Conservation (phyloP, 92 coral and sea anemone species). For the Epizoanthus ramosus region DNA sequence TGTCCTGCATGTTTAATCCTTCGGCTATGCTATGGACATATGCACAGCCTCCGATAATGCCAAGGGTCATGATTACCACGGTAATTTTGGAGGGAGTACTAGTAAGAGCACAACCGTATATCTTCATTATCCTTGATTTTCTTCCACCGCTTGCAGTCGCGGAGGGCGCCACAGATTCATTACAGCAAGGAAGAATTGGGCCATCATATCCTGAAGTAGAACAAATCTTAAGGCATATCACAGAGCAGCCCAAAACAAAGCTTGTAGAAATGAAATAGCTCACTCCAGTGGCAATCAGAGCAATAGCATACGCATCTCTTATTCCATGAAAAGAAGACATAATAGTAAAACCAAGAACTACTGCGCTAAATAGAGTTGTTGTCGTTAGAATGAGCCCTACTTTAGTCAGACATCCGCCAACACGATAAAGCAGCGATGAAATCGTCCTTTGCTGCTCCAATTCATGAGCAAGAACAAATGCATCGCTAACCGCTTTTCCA, state of each 20-base stretch:
- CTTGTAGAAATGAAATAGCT: slow-evolving; percentile 37
- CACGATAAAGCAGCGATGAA: slow-evolving; percentile 44
- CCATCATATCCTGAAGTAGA: not conserved
- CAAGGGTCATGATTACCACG: slow-evolving; percentile 35
- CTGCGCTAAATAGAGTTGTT: slow-evolving; percentile 37
- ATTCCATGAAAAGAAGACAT: slow-evolving; percentile 55
- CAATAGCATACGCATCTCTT: slow-evolving; percentile 44
- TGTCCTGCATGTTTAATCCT: not conserved
- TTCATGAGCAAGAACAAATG: slow-evolving; percentile 31
- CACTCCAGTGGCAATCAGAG: slow-evolving; percentile 32
- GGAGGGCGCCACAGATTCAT: not conserved
- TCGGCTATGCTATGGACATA: slow-evolving; percentile 26
- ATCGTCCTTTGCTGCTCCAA: slow-evolving; percentile 31
- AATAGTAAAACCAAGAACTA: slow-evolving; percentile 43
- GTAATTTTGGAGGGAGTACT: slow-evolving; percentile 31
- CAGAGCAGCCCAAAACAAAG: slow-evolving; percentile 37
- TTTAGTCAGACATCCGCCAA: slow-evolving; percentile 50
- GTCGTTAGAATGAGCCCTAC: slow-evolving; percentile 42
- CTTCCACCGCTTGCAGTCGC: not conserved
- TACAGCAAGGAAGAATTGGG: not conserved
- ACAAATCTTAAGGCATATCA: slow-evolving; percentile 15
- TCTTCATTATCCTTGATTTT: slow-evolving; percentile 7
- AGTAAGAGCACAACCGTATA: slow-evolving; percentile 29
- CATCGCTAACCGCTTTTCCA: slow-evolving; percentile 43
- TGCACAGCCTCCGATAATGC: slow-evolving; percentile 39